These are phyloP conservation scores for Hypsopygia costalis DNA, from an alignment of 2,888 invertebrate species.

Conservation along the genomic window DNA sequence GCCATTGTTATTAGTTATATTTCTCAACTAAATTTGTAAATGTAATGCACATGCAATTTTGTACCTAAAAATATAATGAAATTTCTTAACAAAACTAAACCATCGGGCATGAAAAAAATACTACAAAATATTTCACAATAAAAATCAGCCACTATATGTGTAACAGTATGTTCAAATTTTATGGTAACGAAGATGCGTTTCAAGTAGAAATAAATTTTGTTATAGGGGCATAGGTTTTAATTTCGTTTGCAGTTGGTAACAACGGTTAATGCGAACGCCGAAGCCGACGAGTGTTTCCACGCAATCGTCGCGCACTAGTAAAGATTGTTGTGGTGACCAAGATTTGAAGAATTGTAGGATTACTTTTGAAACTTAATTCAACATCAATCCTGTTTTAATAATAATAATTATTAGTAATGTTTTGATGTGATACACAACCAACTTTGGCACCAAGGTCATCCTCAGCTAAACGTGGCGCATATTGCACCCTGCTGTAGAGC, in stretches of 20 bases:
- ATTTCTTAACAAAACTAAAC: not conserved
- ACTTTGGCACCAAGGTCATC: too few relatives aligned
- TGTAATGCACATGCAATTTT: too few relatives aligned
- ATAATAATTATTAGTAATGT: too few relatives aligned
- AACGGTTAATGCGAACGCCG: constrained; percentile 20
- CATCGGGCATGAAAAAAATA: constrained; percentile 13
- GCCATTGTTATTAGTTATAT: too few relatives aligned
- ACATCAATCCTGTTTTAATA: too few relatives aligned
- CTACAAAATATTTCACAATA: constrained; percentile 27
- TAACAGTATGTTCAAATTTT: constrained; percentile 9
- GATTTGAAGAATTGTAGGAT: constrained; percentile 2
- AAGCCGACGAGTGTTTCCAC: constrained; percentile 36
- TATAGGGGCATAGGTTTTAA: not conserved
- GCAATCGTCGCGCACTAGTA: constrained; percentile 59
- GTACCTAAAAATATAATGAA: too few relatives aligned
- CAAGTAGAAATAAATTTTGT: constrained; percentile 12
- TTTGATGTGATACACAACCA: too few relatives aligned
- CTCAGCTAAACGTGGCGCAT: too few relatives aligned
- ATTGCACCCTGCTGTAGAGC: too few relatives aligned
- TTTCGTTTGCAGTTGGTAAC: not conserved
- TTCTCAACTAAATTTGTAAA: too few relatives aligned
- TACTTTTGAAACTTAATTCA: too few relatives aligned
- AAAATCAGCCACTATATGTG: constrained; percentile 17
- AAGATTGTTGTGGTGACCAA: constrained; percentile 33
- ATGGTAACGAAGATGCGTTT: constrained; percentile 11